Percentiles rank a stretch among this genome's conserved stretches.
These are phyloP conservation scores for Lepidurus arcticus DNA, from an alignment of 1,140 invertebrate species.

Conservation along the genomic window DNA sequence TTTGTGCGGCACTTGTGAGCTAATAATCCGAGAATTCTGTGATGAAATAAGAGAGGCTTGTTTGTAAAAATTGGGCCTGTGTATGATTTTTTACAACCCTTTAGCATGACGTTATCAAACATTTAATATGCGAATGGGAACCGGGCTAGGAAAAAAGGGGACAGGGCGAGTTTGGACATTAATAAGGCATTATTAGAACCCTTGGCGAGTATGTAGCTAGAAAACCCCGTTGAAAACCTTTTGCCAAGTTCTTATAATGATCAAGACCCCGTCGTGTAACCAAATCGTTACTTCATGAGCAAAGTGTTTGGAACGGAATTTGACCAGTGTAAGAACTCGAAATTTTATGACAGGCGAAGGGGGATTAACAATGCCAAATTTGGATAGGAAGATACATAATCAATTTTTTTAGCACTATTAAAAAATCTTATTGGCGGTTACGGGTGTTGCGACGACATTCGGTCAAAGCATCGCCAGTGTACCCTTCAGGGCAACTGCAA, in stretches of 20 bases:
- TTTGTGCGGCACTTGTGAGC: neutral
- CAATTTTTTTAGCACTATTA: neutral
- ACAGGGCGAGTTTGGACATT: neutral
- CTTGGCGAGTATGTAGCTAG: neutral
- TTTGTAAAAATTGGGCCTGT: slow-evolving; percentile 11
- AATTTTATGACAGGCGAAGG: neutral
- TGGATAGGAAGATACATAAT: slow-evolving; percentile 1
- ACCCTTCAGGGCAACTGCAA: slow-evolving; percentile 74
- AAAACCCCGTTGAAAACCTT: neutral
- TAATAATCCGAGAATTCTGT: neutral
- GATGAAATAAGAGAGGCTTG: neutral
- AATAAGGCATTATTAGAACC: slow-evolving; percentile 15
- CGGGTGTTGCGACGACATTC: slow-evolving; percentile 45
- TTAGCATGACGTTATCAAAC: neutral
- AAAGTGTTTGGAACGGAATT: neutral
- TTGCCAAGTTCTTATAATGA: neutral
- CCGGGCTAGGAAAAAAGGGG: neutral
- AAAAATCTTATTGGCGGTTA: neutral
- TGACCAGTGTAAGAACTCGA: neutral
- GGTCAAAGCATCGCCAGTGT: slow-evolving; percentile 69
- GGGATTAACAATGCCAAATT: neutral
- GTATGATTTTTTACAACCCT: neutral
- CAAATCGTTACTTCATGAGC: neutral
- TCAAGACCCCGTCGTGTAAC: neutral
- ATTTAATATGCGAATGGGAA: slow-evolving; percentile 6